Evolutionary conservation across 1,140 invertebrate genomes (phyloP).

Genomic region (Berghia stephanieae): DNA sequence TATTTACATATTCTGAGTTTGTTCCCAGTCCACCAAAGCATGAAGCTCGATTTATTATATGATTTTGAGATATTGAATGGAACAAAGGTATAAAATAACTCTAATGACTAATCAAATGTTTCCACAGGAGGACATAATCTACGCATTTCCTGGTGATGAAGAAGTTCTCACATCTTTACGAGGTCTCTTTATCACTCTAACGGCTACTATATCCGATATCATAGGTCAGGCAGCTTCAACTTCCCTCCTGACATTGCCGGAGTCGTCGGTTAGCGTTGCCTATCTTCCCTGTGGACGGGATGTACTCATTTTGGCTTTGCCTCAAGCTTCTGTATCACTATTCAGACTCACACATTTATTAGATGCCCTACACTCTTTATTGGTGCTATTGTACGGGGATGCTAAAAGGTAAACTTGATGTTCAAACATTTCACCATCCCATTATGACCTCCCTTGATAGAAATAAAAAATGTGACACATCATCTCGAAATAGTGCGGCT

Average conservation of each 20-base stretch:
- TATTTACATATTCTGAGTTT: too few relatives aligned
- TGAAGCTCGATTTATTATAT: too few relatives aligned
- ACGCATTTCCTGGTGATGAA: conserved; percentile 60
- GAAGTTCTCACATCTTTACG: conserved; percentile 58
- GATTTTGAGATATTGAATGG: too few relatives aligned
- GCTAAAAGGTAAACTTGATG: conserved; percentile 22
- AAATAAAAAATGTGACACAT: too few relatives aligned
- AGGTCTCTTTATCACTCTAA: conserved; percentile 65
- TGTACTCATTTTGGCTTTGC: conserved; percentile 41
- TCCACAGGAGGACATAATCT: conserved; percentile 56
- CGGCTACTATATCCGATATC: conserved; percentile 61
- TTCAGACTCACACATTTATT: not conserved
- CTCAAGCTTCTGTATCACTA: conserved; percentile 23
- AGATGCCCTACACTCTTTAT: conserved; percentile 17
- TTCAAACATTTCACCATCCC: too few relatives aligned
- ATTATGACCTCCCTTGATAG: too few relatives aligned
- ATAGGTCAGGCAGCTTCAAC: conserved; percentile 34
- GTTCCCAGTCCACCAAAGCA: too few relatives aligned
- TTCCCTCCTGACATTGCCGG: conserved; percentile 36
- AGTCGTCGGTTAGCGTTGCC: conserved; percentile 35
- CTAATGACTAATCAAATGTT: too few relatives aligned
- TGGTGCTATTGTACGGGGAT: conserved; percentile 20
- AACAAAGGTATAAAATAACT: too few relatives aligned
- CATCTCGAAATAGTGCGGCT: too few relatives aligned
- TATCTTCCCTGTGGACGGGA: conserved; percentile 42